Conservation (phyloP, 2,797 vertebrate species). For the Chiloscyllium punctatum region DNA sequence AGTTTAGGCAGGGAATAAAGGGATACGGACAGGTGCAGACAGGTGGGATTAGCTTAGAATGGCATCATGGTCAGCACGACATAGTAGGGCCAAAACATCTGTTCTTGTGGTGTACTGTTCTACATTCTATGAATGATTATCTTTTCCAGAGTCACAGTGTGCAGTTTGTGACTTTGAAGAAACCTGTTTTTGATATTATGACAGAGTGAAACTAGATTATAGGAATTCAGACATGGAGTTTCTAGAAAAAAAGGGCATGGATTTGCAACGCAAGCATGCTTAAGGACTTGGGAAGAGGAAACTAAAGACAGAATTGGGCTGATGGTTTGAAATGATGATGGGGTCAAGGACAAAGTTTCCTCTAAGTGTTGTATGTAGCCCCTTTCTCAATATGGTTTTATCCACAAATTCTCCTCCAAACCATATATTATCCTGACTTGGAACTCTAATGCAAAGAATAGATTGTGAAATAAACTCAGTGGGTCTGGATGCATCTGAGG, state of each 20-base stretch:
- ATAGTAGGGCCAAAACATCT: too few species aligned
- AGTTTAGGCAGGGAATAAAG: background rate
- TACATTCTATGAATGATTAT: too few species aligned
- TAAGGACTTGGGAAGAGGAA: background rate
- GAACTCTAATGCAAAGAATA: too few species aligned
- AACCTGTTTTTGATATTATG: background rate
- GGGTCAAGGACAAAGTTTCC: background rate
- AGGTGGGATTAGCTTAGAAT: too few species aligned
- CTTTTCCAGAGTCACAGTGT: background rate
- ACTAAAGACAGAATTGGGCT: background rate
- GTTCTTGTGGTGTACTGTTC: too few species aligned
- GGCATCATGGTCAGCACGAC: too few species aligned
- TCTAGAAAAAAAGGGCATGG: background rate
- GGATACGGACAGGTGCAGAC: too few species aligned
- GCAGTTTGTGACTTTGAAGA: background rate
- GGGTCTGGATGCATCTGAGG: too few species aligned
- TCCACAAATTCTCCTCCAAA: too few species aligned
- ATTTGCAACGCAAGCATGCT: background rate
- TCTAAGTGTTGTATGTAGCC: background rate
- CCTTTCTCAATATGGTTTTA: too few species aligned
- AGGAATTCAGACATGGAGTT: background rate
- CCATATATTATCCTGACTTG: too few species aligned
- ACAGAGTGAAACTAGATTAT: background rate
- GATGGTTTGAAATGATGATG: background rate
- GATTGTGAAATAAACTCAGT: too few species aligned